Percentiles rank a stretch among this genome's conserved stretches.
phyloP scores from a whole-genome alignment of 2,888 invertebrate species.

The Cabera pusaria region DNA sequence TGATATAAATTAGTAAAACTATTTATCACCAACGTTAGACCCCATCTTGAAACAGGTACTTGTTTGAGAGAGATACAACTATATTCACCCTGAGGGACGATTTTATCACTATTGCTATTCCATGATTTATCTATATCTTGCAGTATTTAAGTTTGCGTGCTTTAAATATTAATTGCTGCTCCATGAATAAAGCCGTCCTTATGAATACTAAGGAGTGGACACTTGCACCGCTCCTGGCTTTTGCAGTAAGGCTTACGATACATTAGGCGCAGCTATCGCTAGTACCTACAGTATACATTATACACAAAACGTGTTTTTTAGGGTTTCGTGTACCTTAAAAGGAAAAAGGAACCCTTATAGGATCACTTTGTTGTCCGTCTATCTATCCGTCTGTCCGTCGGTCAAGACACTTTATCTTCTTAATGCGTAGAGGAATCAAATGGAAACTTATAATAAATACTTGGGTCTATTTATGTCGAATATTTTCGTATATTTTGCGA shows the following conservation, averaged over 20 bases:
- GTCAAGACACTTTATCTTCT: no score
- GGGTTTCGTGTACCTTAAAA: no score
- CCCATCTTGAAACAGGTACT: constrained; percentile 3
- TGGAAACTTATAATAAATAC: no score
- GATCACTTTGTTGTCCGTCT: no score
- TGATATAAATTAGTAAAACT: constrained; percentile 4
- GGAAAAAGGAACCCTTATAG: no score
- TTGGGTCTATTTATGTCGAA: no score
- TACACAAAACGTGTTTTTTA: no score
- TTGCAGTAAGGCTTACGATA: constrained; percentile 13
- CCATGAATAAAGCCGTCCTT: constrained; percentile 53
- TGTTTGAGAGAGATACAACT: constrained; percentile 18
- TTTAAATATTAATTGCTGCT: constrained; percentile 34
- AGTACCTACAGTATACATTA: no score
- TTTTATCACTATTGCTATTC: constrained; percentile 16
- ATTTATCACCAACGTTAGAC: constrained; percentile 9
- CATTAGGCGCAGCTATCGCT: constrained; percentile 5
- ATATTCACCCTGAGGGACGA: constrained; percentile 15
- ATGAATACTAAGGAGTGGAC: constrained; percentile 62
- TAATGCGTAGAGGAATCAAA: no score
- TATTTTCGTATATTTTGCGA: no score
- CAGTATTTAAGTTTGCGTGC: constrained; percentile 29
- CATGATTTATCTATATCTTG: constrained; percentile 21
- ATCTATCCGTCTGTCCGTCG: no score
- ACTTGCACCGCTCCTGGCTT: constrained; percentile 66